These are phyloP conservation scores for Aphelinus atriplicis DNA, from an alignment of 1,140 invertebrate species.

Conservation along the genomic window DNA sequence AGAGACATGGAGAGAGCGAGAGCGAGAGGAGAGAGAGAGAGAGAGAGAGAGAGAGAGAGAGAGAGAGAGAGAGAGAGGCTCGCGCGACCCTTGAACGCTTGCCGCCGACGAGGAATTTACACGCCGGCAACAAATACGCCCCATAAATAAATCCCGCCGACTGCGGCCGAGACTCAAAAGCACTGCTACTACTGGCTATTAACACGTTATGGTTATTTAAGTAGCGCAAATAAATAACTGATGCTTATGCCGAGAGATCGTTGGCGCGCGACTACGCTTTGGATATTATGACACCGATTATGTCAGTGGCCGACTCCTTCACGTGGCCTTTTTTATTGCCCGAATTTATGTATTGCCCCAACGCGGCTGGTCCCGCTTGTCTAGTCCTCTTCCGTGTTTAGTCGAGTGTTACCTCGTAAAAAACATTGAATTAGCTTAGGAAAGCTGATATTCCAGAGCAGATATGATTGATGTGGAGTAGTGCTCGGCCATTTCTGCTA, in stretches of 20 bases:
- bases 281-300: constrained; percentile 49
- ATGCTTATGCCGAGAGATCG: constrained; percentile 39
- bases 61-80: constrained; percentile 14
- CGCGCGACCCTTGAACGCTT: constrained; percentile 1
- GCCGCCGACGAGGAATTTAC: constrained; percentile 49
- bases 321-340: constrained; percentile 9
- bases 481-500: no score
- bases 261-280: neutral
- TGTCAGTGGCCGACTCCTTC: constrained; percentile 15
- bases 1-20: constrained; percentile 1
- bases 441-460: no score
- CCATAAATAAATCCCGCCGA: constrained; percentile 57
- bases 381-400: neutral
- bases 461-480: no score
- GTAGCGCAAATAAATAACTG: constrained; percentile 58
- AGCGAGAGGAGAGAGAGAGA: neutral
- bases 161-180: constrained; percentile 29
- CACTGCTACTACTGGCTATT: constrained; percentile 52
- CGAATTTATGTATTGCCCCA: neutral
- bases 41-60: constrained; percentile 21
- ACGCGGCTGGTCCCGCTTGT: neutral
- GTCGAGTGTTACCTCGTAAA: constrained; percentile 37
- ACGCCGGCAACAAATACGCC: constrained; percentile 55
- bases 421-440: neutral
- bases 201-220: constrained; percentile 60